These are phyloP conservation scores for Aleiodes sp. DNA, from an alignment of 1,140 invertebrate genomes.

Conservation along the genomic window DNA sequence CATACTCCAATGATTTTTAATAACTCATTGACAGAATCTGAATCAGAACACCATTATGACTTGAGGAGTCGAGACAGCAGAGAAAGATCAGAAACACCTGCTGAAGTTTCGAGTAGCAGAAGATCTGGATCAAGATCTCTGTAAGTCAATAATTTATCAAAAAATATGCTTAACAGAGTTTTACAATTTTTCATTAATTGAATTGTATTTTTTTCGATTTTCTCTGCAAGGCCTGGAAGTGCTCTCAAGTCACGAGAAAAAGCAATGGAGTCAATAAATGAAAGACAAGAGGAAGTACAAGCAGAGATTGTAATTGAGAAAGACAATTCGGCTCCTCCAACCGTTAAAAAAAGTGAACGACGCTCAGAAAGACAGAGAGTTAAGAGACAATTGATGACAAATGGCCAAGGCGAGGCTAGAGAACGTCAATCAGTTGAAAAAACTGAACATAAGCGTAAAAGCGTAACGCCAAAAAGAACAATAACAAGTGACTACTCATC, in stretches of 20 bases:
- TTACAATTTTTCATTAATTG: not conserved
- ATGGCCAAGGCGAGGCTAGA: conserved; percentile 53
- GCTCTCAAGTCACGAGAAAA: conserved; percentile 44
- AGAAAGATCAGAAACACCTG: conserved; percentile 59
- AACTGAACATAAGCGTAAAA: conserved; percentile 41
- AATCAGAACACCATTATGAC: conserved; percentile 55
- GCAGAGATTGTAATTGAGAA: conserved; percentile 19
- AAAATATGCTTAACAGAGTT: not conserved
- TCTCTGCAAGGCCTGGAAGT: conserved; percentile 40
- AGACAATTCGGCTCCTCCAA: conserved; percentile 40
- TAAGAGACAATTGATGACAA: conserved; percentile 52
- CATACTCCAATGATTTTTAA: conserved; percentile 54
- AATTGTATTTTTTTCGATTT: conserved; percentile 12
- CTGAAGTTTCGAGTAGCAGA: conserved; percentile 50
- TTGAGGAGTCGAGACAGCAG: conserved; percentile 51
- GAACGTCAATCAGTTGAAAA: conserved; percentile 38
- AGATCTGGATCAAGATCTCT: conserved; percentile 48
- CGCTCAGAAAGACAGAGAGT: conserved; percentile 57
- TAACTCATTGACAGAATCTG: conserved; percentile 40
- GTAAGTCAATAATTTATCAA: conserved; percentile 38
- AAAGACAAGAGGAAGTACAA: conserved; percentile 44
- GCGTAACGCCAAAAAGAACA: conserved; percentile 40
- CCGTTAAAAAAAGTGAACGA: conserved; percentile 47
- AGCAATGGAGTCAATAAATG: conserved; percentile 49
- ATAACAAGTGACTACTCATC: conserved; percentile 62